A percentile compares a stretch with the other conserved stretches of the same genome.
phyloP scores from a whole-genome alignment of 2,797 vertebrate species.

The Enteromius afrohamiltoni region DNA sequence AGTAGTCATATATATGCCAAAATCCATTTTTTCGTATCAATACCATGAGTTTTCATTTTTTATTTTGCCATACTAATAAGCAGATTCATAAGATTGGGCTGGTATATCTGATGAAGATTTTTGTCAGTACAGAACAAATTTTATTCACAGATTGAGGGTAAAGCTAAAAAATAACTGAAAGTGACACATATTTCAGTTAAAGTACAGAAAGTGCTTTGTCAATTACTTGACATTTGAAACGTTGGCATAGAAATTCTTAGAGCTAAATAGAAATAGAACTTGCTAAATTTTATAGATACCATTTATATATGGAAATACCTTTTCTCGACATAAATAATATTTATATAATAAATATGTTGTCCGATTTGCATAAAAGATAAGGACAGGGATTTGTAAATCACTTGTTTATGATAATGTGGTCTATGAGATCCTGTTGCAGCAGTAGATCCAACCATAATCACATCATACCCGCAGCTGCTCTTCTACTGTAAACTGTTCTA shows the following conservation, averaged over 20 bases:
- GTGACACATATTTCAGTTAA: background rate
- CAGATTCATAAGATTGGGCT: too few species aligned
- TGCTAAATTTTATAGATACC: background rate
- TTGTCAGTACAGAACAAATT: background rate
- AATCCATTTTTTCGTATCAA: too few species aligned
- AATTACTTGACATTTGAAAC: background rate
- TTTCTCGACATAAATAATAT: background rate
- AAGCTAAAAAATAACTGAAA: background rate
- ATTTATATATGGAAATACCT: too few species aligned
- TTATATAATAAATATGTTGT: background rate
- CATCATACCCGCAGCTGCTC: background rate
- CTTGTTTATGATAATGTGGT: slow-evolving; percentile 4
- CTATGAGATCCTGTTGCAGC: slow-evolving; percentile 21
- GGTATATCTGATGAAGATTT: background rate
- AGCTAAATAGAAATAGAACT: too few species aligned
- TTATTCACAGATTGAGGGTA: background rate
- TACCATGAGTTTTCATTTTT: too few species aligned
- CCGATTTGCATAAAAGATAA: background rate
- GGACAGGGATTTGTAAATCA: slow-evolving; percentile 12
- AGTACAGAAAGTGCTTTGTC: background rate
- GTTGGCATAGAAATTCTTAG: background rate
- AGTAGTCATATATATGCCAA: too few species aligned
- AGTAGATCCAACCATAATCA: slow-evolving; percentile 7
- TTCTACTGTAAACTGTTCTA: background rate
- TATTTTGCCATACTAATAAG: too few species aligned